A percentile compares a stretch with the other conserved stretches of the same genome.
These are phyloP conservation scores for Anisognathus igniventris DNA, from an alignment of 2,797 vertebrate genomes.

Conservation along the genomic window DNA sequence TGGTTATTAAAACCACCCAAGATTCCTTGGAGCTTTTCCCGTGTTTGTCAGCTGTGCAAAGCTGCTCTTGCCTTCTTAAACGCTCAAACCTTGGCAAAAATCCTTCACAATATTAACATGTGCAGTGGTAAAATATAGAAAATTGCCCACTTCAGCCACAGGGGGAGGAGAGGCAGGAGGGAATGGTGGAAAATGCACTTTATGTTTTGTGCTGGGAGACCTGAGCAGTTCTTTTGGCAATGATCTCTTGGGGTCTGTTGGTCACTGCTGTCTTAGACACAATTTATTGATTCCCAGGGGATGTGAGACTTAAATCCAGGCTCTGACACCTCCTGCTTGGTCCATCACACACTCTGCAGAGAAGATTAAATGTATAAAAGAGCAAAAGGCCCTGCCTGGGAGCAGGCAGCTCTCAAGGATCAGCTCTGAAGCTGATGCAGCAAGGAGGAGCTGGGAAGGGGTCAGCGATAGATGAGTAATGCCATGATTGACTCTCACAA, in stretches of 20 bases:
- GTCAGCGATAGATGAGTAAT: too few relatives aligned
- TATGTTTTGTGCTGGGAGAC: not conserved
- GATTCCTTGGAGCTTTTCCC: not conserved
- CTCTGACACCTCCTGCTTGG: not conserved
- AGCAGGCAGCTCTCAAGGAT: not conserved
- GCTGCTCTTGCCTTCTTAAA: not conserved
- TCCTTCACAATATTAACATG: not conserved
- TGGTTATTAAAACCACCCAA: not conserved
- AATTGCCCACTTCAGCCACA: not conserved
- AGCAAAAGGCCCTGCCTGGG: not conserved
- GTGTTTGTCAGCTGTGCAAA: not conserved
- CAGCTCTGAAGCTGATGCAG: not conserved
- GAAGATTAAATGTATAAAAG: not conserved
- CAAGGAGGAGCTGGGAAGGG: accelerated
- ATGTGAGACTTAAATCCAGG: not conserved
- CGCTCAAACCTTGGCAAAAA: not conserved
- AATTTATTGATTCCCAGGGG: not conserved
- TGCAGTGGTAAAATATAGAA: not conserved
- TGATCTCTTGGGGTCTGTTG: not conserved
- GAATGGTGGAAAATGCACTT: not conserved
- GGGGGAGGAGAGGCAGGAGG: not conserved
- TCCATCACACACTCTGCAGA: not conserved
- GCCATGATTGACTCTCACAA: too few relatives aligned
- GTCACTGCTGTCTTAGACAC: accelerated
- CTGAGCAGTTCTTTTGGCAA: accelerated